Conservation (phyloP, 2,797 vertebrate genomes). For the Delichon dasypus region DNA sequence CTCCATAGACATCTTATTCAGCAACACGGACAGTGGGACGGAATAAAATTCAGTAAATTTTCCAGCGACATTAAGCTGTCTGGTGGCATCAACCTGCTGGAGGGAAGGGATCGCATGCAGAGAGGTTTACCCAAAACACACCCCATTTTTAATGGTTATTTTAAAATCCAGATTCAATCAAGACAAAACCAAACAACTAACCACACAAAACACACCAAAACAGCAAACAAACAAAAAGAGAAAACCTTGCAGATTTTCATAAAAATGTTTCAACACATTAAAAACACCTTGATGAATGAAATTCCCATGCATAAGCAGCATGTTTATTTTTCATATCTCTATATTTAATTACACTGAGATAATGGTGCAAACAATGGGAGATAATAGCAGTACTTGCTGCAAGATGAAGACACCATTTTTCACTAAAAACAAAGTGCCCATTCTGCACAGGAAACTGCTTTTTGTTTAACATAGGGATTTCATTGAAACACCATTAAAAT, state of each 20-base stretch:
- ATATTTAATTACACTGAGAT: background rate
- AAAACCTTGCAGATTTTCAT: background rate
- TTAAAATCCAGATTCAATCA: background rate
- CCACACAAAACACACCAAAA: fast-evolving
- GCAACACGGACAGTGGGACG: background rate
- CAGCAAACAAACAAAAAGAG: background rate
- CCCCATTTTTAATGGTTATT: fast-evolving
- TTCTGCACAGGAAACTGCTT: background rate
- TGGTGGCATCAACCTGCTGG: background rate
- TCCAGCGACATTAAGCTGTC: background rate
- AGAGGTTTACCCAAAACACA: background rate
- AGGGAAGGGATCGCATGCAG: background rate
- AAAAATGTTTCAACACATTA: background rate
- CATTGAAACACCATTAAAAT: background rate
- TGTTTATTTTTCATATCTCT: background rate
- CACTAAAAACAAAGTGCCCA: background rate
- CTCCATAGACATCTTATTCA: background rate
- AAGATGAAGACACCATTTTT: background rate
- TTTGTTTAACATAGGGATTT: background rate
- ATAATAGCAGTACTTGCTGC: background rate
- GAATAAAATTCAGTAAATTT: background rate
- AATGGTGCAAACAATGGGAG: background rate
- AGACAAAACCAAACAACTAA: background rate
- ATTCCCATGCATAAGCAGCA: background rate
- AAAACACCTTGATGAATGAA: background rate